phyloP scores from a whole-genome alignment of 2,888 invertebrate genomes.

The Azorinus chamasolen region DNA sequence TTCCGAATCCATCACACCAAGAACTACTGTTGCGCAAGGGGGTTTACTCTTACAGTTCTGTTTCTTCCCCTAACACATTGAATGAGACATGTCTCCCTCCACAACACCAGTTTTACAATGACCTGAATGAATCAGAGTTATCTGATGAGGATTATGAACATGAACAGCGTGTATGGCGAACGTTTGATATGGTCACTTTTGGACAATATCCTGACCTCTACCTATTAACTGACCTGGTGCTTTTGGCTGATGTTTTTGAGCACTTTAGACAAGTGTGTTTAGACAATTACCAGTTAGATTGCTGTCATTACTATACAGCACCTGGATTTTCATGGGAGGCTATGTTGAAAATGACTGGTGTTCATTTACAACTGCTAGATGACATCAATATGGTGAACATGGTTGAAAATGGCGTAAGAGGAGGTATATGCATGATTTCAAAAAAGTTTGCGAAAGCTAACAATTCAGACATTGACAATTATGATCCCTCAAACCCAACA shows the following conservation, averaged over 20 bases:
- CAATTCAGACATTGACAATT: conserved; percentile 64
- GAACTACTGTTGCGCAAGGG: conserved; percentile 43
- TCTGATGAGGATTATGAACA: conserved; percentile 61
- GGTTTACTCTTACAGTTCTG: conserved; percentile 16
- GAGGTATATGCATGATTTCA: conserved; percentile 59
- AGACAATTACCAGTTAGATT: conserved; percentile 73
- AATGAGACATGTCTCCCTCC: conserved; percentile 52
- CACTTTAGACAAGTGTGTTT: conserved; percentile 73
- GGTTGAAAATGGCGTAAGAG: conserved; percentile 51
- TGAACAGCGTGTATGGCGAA: conserved; percentile 59
- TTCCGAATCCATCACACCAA: conserved; percentile 2
- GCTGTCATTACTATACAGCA: conserved; percentile 71
- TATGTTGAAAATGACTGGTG: conserved; percentile 72
- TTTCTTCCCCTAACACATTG: conserved; percentile 5
- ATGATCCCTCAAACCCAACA: conserved; percentile 58
- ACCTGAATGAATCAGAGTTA: conserved; percentile 28
- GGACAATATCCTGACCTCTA: conserved; percentile 26
- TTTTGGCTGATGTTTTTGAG: conserved; percentile 81
- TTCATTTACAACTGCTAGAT: conserved; percentile 70
- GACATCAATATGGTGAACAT: conserved; percentile 74
- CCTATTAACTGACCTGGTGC: conserved; percentile 43
- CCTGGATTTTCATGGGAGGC: conserved; percentile 81
- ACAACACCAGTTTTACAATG: conserved; percentile 46
- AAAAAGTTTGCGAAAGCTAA: conserved; percentile 74
- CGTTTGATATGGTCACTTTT: conserved; percentile 54